Conservation (phyloP, 2,888 invertebrate genomes). For the Ethmia dodecea region DNA sequence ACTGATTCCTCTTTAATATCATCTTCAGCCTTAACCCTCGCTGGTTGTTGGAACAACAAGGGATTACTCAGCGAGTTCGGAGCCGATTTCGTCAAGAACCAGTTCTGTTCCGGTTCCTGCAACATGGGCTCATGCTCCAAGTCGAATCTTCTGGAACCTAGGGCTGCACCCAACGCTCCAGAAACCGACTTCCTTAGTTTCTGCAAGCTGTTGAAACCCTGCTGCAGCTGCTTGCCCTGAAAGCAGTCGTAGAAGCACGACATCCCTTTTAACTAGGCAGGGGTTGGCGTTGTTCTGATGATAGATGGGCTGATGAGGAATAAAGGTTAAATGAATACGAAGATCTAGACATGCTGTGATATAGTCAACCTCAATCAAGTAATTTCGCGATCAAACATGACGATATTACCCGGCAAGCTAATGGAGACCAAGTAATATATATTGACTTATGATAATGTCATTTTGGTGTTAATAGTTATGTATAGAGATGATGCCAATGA, state of each 20-base stretch:
- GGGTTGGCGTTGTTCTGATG: slow-evolving; percentile 29
- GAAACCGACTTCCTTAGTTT: slow-evolving; percentile 84
- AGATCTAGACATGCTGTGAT: no score
- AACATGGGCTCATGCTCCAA: slow-evolving; percentile 70
- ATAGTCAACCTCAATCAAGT: no score
- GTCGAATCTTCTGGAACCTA: slow-evolving; percentile 70
- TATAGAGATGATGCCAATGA: no score
- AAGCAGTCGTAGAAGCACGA: slow-evolving; percentile 76
- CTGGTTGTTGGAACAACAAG: slow-evolving; percentile 47
- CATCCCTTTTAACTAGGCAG: slow-evolving; percentile 72
- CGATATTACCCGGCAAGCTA: no score
- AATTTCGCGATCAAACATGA: no score
- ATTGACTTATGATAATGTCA: no score
- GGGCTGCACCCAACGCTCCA: slow-evolving; percentile 73
- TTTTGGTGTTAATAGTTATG: no score
- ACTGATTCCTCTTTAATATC: slow-evolving; percentile 57
- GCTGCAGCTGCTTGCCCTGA: slow-evolving; percentile 70
- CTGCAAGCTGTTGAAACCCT: slow-evolving; percentile 81
- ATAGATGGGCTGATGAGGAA: slow-evolving; percentile 54
- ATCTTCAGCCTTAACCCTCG: slow-evolving; percentile 48
- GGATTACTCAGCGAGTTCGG: slow-evolving; percentile 86
- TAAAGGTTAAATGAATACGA: slow-evolving; percentile 42
- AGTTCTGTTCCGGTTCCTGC: slow-evolving; percentile 80
- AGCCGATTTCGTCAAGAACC: slow-evolving; percentile 89
- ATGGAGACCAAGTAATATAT: no score